Evolutionary conservation across 1,140 invertebrate genomes (phyloP).

Genomic region (Drosophila mojavensis): DNA sequence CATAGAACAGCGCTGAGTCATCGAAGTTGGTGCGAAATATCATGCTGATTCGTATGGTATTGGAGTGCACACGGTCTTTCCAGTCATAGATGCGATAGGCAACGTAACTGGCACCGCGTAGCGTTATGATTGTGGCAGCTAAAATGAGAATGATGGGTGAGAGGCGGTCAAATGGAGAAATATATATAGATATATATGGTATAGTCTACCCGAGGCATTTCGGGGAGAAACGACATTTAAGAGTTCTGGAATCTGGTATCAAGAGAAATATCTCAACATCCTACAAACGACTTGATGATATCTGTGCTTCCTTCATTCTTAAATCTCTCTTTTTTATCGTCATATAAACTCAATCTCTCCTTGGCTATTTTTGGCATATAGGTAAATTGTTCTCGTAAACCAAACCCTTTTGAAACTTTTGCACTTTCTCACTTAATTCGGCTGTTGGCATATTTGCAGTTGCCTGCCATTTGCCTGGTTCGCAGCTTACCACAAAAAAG

Average conservation of each 20-base stretch:
- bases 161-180: not conserved
- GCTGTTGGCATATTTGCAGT: constrained; percentile 58
- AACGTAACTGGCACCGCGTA: constrained; percentile 95
- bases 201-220: too few species aligned
- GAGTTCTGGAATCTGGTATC: too few species aligned
- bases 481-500: constrained; percentile 54
- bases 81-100: constrained; percentile 96
- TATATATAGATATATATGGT: not conserved
- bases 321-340: too few species aligned
- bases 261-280: too few species aligned
- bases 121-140: constrained; percentile 94
- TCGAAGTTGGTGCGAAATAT: constrained; percentile 95
- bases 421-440: constrained; percentile 42
- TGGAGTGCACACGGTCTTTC: constrained; percentile 95
- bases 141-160: not conserved
- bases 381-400: constrained; percentile 3
- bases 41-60: constrained; percentile 93
- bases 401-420: constrained; percentile 31
- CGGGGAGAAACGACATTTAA: too few species aligned
- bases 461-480: constrained; percentile 34
- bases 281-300: too few species aligned
- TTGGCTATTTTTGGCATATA: not conserved
- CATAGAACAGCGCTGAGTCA: constrained; percentile 94
- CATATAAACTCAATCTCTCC: not conserved
- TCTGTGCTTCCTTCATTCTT: too few species aligned